Base-by-base conservation (phyloP, 2,797 vertebrate genomes). In the Takifugu ocellatus region DNA sequence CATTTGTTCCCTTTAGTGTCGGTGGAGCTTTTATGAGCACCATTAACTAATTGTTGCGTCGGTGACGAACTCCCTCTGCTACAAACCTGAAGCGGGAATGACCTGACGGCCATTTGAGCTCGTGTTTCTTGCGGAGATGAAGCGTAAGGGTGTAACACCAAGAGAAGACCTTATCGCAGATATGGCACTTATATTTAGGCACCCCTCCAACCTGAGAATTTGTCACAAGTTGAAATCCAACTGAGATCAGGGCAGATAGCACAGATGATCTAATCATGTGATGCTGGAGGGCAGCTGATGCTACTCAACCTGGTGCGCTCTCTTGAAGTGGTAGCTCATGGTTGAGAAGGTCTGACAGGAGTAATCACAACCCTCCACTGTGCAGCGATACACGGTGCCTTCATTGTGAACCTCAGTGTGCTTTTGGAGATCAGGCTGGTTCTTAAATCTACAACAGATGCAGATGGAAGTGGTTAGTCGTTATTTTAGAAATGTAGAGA, bases 71-170 rank as follows among this genome's bases (percentile, higher is more conserved):
- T 1, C 6, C 25, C 21, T 8, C n/a, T 46, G 10, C 27, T 25
- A 61, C 61, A 14, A 21, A 92, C 90, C 91, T 88, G 66, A 94
- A 94, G 55, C 74, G 81, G 21, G 92, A 93, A 74, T 87, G 84
- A 64, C 88, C 92, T 17, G 92, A 93, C 0, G 92, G 92, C 92
- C 92, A 93, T 66, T 90, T 90, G 29, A 94, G 81, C 56, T 93
- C 84, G 7, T 93, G 92, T 54, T 84, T 90, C 72, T 93, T 93
- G 46, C 73, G 66, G 26, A 93, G 90, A 66, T 92, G 88, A 11
- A 90, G 84, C 0, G 91, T 92, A 51, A 94, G 79, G 4, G 90
- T 91, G 67, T 93, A 93, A 81, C 89, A 91, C 88, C 91, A 93
- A 27, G 89, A 93, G 72, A 93, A 94, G 62, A 86, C 89, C 67